A percentile compares a stretch with the other conserved stretches of the same genome.
phyloP scores from a whole-genome alignment of 2,113 vertebrate genomes.

The Tympanuchus pallidicinctus region DNA sequence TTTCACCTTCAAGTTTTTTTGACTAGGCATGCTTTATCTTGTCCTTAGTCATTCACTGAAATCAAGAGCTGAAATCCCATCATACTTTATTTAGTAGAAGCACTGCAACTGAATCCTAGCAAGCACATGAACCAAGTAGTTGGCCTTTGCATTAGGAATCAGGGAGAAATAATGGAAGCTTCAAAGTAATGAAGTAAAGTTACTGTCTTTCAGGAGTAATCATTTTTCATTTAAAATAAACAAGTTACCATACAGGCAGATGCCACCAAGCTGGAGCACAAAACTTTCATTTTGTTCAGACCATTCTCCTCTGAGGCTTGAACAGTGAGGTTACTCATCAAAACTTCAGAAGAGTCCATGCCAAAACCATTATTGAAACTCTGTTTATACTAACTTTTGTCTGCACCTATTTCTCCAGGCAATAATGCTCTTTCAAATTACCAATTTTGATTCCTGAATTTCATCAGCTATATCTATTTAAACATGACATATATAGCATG shows the following conservation, averaged over 20 bases:
- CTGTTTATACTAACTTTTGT: neutral
- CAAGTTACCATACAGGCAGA: neutral
- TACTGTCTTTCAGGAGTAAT: neutral
- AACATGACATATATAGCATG: neutral
- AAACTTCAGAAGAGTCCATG: neutral
- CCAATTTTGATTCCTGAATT: neutral
- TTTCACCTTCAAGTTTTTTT: constrained; percentile 28
- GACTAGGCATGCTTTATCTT: neutral
- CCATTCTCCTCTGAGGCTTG: neutral
- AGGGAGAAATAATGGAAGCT: neutral
- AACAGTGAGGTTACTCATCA: neutral
- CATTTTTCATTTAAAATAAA: neutral
- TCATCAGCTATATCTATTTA: neutral
- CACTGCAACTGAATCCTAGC: neutral
- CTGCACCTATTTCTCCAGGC: neutral
- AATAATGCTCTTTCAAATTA: neutral
- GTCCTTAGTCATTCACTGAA: constrained; percentile 3
- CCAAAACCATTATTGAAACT: neutral
- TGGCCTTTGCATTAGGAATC: neutral
- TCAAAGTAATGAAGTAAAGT: neutral
- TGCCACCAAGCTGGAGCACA: neutral
- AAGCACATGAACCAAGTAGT: neutral
- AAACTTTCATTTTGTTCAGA: neutral
- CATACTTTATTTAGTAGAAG: neutral
- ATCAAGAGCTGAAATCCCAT: constrained; percentile 9